These are phyloP conservation scores for Drosophila subsilvestris DNA, from an alignment of 2,888 invertebrate genomes.

Conservation along the genomic window DNA sequence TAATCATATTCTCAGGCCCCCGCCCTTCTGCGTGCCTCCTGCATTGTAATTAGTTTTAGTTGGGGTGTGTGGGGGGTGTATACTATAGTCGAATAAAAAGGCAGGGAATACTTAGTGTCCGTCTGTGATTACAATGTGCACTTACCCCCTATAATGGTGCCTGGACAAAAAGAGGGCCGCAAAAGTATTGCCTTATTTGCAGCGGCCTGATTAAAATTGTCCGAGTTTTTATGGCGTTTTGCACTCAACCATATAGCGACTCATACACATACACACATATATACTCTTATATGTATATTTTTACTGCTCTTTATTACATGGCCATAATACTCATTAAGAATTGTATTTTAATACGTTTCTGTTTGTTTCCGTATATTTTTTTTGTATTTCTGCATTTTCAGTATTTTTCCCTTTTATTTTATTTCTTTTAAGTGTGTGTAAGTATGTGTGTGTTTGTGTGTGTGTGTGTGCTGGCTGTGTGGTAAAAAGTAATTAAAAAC, in stretches of 20 bases:
- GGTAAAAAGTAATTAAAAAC: slow-evolving; percentile 76
- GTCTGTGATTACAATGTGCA: slow-evolving; percentile 64
- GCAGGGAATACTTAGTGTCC: slow-evolving; percentile 37
- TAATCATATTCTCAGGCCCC: slow-evolving; percentile 69
- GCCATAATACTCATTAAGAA: slow-evolving; percentile 74
- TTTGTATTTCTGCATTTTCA: slow-evolving; percentile 20
- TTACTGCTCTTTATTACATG: slow-evolving; percentile 59
- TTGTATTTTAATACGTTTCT: slow-evolving; percentile 63
- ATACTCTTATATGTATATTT: slow-evolving; percentile 29
- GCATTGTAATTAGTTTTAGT: slow-evolving; percentile 76
- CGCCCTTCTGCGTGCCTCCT: slow-evolving; percentile 28
- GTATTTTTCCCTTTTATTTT: slow-evolving; percentile 31
- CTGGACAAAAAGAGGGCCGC: slow-evolving; percentile 10
- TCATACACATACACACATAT: slow-evolving; percentile 16
- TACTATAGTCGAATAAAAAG: slow-evolving; percentile 19
- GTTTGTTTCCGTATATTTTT: slow-evolving; percentile 35
- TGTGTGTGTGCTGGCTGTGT: slow-evolving; percentile 20
- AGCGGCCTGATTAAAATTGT: slow-evolving; percentile 70
- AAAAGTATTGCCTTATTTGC: slow-evolving; percentile 65
- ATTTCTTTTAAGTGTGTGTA: neutral
- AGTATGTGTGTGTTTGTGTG: too few species aligned
- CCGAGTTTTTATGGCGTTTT: slow-evolving; percentile 64
- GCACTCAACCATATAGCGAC: slow-evolving; percentile 58
- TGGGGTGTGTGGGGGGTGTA: slow-evolving; percentile 8
- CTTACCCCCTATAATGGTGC: slow-evolving; percentile 30